Base-by-base conservation (phyloP, 2,113 vertebrate species). In the Apteryx mantelli region DNA sequence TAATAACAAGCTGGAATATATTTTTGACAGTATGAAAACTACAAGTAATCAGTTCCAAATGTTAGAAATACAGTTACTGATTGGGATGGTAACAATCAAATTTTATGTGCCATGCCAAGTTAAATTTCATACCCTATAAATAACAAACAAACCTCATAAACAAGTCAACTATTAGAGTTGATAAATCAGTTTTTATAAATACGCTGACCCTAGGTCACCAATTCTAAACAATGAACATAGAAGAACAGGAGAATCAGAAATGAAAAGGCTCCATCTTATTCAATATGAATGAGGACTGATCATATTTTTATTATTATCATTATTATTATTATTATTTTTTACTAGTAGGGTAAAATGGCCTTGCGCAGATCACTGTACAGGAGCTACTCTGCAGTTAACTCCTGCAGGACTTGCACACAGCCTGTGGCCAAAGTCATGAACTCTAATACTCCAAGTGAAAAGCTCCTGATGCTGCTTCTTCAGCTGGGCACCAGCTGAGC, bases 81-180 rank as follows among this genome's bases (percentile, higher is more conserved):
- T 18, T 91, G 61, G 48, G 84, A 90, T 89, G 91, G 40, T 79
- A 86, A 84, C 82, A 92, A 86, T 85, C 53, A 89, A 42, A 92
- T 76, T 92, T 76, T 96, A 80, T 46, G 92, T 38, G 24, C n/a
- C 80, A 16, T 68, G 76, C 69, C 66, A 85, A 76, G 21, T 42
- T 84, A 84, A 66, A 79, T 96, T 92, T 97, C 63, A 58, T 91
- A 21, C 80, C 40, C 68, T 90, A 68, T 92, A 92, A 95, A 86
- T 86, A 75, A 83, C n/a, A 85, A 58, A 52, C 34, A 75, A 82
- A 53, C 55, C 40, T 93, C 82, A 78, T 70, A 91, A 86, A 85
- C 52, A 92, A 85, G 32, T 68, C 32, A 79, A 52, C 34, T 55
- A 8, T 38, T 64, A 93, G 36, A 88, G 73, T 74, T 38, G 58